phyloP scores from a whole-genome alignment of 2,113 vertebrate genomes.

The Hylia prasina region DNA sequence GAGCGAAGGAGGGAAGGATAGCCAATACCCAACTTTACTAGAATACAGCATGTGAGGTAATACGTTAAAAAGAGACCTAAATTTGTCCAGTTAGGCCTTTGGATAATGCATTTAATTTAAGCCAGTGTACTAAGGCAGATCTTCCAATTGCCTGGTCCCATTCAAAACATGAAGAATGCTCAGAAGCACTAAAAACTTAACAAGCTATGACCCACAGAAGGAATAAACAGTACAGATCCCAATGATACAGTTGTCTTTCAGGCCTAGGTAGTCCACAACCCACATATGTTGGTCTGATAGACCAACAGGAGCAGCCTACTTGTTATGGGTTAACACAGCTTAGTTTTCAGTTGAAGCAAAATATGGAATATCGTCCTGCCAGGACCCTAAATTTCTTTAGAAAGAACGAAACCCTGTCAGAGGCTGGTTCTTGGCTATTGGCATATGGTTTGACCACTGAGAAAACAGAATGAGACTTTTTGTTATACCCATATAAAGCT shows the following conservation, averaged over 20 bases:
- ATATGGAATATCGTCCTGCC: too few relatives aligned
- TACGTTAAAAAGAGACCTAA: neutral
- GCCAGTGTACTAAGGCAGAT: neutral
- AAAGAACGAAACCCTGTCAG: too few relatives aligned
- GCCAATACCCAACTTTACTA: neutral
- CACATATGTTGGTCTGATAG: neutral
- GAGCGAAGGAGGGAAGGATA: neutral
- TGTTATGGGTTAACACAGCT: too few relatives aligned
- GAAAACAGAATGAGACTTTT: too few relatives aligned
- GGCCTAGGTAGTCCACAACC: neutral
- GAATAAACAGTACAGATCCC: neutral
- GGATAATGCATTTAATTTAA: neutral
- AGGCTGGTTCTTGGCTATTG: too few relatives aligned
- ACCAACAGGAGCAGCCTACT: neutral
- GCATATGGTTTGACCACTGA: too few relatives aligned
- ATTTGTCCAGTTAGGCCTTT: neutral
- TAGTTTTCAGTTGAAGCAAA: too few relatives aligned
- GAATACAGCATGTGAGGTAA: neutral
- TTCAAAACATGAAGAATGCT: neutral
- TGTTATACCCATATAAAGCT: too few relatives aligned
- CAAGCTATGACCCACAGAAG: neutral
- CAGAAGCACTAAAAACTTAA: neutral
- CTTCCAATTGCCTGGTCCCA: neutral
- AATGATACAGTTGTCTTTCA: neutral
- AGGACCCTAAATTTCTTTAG: too few relatives aligned